A percentile compares a stretch with the other conserved stretches of the same genome.
Evolutionary conservation across 2,113 vertebrate genomes (phyloP).

Genomic region (Strix aluco): DNA sequence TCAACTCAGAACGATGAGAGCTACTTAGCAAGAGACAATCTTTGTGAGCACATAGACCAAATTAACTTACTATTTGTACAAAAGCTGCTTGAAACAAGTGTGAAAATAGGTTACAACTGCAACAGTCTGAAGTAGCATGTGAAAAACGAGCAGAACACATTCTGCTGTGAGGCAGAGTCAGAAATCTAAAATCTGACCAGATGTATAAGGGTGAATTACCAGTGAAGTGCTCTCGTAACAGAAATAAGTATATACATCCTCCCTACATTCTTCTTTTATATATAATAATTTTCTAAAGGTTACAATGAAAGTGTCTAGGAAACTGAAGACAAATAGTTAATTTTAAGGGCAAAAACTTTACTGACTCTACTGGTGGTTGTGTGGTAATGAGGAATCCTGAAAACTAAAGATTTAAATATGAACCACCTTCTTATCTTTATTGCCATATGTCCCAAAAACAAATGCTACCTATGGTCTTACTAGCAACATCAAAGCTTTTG

Average conservation of each 20-base stretch:
- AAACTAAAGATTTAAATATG: not conserved
- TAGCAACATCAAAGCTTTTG: conserved; percentile 35
- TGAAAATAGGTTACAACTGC: not conserved
- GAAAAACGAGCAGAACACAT: not conserved
- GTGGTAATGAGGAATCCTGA: not conserved
- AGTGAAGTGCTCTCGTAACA: not conserved
- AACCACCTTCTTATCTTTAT: conserved; percentile 22
- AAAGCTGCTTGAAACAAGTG: not conserved
- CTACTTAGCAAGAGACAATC: not conserved
- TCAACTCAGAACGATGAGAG: not conserved
- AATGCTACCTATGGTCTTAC: conserved; percentile 21
- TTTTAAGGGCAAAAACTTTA: not conserved
- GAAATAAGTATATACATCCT: not conserved
- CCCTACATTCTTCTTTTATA: not conserved
- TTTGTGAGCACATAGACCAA: not conserved
- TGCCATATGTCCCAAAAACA: conserved; percentile 12
- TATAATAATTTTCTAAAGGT: not conserved
- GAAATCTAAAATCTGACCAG: not conserved
- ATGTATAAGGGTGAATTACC: not conserved
- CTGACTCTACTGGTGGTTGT: not conserved
- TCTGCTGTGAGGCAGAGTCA: not conserved
- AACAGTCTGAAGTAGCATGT: not conserved
- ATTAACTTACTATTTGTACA: not conserved
- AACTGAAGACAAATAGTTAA: not conserved
- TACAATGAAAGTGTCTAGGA: not conserved